Percentiles rank a stretch among this genome's conserved stretches.
Evolutionary conservation across 1,140 invertebrate species (phyloP).

Genomic region (Archegozetes longisetosus): DNA sequence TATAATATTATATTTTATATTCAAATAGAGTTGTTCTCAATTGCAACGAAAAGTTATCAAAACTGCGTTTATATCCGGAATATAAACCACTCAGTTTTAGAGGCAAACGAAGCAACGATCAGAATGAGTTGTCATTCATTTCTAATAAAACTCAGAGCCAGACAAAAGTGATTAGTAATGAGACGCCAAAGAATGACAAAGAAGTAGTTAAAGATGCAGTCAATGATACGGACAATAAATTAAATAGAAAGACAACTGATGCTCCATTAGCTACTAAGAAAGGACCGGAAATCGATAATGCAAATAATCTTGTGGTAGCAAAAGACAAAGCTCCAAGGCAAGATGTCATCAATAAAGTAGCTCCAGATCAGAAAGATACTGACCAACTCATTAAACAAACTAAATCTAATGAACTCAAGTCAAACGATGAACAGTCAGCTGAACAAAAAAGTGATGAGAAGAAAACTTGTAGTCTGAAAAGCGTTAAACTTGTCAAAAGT

Average conservation of each 20-base stretch:
- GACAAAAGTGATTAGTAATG: background rate
- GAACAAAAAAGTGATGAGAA: background rate
- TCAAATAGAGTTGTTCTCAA: slow-evolving; percentile 2
- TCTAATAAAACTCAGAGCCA: background rate
- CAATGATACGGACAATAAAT: background rate
- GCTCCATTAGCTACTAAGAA: too few relatives aligned
- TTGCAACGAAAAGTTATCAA: slow-evolving; percentile 5
- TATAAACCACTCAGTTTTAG: background rate
- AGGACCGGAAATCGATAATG: too few relatives aligned
- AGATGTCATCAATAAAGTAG: background rate
- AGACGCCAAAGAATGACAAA: background rate
- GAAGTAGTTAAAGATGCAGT: background rate
- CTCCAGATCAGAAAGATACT: background rate
- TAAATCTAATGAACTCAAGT: background rate
- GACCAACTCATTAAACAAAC: background rate
- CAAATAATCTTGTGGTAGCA: background rate
- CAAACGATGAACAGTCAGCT: background rate
- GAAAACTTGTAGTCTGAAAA: background rate
- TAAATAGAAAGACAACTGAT: background rate
- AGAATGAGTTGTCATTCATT: background rate
- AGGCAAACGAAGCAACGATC: too few relatives aligned
- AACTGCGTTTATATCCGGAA: background rate
- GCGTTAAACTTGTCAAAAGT: background rate
- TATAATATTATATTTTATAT: slow-evolving; percentile 2
- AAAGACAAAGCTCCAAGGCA: too few relatives aligned